Evolutionary conservation across 2,888 invertebrate species (phyloP), one percentile per base, ranked within the genome.

Genomic region (Agrotis ipsilon): DNA sequence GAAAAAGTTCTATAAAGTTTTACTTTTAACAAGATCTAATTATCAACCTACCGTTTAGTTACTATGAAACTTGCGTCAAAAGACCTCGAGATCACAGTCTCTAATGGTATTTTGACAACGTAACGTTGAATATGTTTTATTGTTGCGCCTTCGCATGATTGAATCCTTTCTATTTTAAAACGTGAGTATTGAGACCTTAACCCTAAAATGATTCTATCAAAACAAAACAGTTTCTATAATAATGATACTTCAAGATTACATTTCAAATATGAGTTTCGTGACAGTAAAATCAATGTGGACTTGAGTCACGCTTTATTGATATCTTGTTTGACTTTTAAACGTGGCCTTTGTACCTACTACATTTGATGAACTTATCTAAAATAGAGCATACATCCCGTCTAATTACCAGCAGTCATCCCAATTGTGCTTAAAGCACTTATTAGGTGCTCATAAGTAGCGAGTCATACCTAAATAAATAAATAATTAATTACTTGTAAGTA

Each of bases 161-260:
- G 73, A 82, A 78, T 75, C 81, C 83, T 80, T 86, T 84, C 83
- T 75, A 81, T 81, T 81, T 85, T 75, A 72, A 72, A 71, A 24
- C 85, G 83, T 86, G 85, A 72, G 60, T 71, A 75, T 63, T 63
- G 32, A 73, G 83, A 76, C 86, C 84, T 82, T 78, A 72, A 83
- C 75, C 70, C 59, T 68, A 68, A 75, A 68, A 63, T 51, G 11
- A 66, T 68, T 81, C 54, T 61, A 72, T 70, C 74, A 72, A 70
- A 66, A 69, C 65, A 59, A 65, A 70, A 72, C 24, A 57, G 32
- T 67, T 67, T 39, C n/a, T 62, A 27, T n/a, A 51, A 48, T 39
- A 9, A 59, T 61, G 21, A 64, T 5, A n/a, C 4, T 59, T 48
- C 45, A 51, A 39, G 27, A 57, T 49, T 19, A 43, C 43, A 68